A percentile compares a stretch with the other conserved stretches of the same genome.
Conservation (phyloP, 2,888 invertebrate genomes). For the Scelioninae gen. 1 region DNA sequence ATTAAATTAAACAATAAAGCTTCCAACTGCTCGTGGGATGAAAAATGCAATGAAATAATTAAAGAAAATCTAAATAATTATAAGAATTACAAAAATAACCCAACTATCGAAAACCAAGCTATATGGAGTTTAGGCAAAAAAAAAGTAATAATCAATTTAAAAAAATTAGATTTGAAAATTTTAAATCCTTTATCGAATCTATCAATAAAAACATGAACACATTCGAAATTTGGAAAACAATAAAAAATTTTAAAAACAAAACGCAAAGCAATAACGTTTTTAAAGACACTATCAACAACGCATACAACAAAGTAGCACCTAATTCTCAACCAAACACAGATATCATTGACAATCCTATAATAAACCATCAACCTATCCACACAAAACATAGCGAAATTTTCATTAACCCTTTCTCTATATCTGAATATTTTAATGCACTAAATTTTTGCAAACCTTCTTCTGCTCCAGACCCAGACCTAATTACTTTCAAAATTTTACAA, state of each 20-base stretch:
- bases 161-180: conserved; percentile 8
- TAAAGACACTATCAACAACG: neutral
- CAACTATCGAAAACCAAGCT: neutral
- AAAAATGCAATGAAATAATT: conserved; percentile 2
- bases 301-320: conserved; percentile 1
- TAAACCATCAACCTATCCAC: neutral
- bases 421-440: neutral
- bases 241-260: conserved; percentile 11
- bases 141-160: neutral
- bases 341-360: neutral
- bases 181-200: neutral
- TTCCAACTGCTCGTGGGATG: conserved; percentile 12
- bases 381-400: neutral
- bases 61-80: conserved; percentile 1
- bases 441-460: neutral
- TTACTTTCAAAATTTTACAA: neutral
- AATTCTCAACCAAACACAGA: neutral
- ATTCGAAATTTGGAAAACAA: neutral
- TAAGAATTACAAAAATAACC: neutral
- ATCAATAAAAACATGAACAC: neutral
- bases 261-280: neutral
- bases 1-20: neutral
- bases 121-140: neutral
- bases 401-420: neutral
- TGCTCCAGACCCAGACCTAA: neutral